These are phyloP conservation scores for Melanostoma scalare DNA, from an alignment of 2,888 invertebrate genomes.

Conservation along the genomic window DNA sequence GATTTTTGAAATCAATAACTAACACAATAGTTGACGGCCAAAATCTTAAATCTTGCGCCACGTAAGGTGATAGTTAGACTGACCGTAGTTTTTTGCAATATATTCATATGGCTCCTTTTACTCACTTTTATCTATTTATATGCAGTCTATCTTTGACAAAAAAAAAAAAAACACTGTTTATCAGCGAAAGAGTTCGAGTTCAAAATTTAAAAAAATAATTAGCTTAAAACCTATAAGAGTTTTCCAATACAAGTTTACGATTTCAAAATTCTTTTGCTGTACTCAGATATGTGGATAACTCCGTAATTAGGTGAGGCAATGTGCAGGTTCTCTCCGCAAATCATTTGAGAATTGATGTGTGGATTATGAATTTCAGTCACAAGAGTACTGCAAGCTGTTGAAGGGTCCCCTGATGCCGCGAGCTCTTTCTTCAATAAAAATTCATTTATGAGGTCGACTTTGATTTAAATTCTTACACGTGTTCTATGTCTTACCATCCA, in stretches of 20 bases:
- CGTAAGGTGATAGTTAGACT: too few species aligned
- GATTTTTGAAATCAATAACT: too few species aligned
- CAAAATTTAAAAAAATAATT: too few species aligned
- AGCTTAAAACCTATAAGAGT: background rate
- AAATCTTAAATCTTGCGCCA: too few species aligned
- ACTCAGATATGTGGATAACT: conserved; percentile 79
- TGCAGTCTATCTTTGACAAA: too few species aligned
- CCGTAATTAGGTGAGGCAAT: conserved; percentile 81
- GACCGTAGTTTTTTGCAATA: too few species aligned
- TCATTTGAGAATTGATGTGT: conserved; percentile 82
- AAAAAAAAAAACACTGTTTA: conserved; percentile 47
- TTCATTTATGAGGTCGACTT: background rate
- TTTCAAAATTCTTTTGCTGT: conserved; percentile 71
- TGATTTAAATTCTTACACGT: background rate
- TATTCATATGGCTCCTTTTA: too few species aligned
- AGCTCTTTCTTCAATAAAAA: conserved; percentile 77
- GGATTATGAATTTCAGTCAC: conserved; percentile 85
- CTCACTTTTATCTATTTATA: too few species aligned
- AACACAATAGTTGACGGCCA: too few species aligned
- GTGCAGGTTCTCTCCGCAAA: conserved; percentile 83
- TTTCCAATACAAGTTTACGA: conserved; percentile 12
- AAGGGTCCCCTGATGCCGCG: conserved; percentile 83
- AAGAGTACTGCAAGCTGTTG: conserved; percentile 84
- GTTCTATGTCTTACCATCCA: conserved; percentile 83
- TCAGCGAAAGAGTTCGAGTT: too few species aligned